These are phyloP conservation scores for Halcyon chelicuti DNA, from an alignment of 2,797 vertebrate genomes.

Conservation along the genomic window DNA sequence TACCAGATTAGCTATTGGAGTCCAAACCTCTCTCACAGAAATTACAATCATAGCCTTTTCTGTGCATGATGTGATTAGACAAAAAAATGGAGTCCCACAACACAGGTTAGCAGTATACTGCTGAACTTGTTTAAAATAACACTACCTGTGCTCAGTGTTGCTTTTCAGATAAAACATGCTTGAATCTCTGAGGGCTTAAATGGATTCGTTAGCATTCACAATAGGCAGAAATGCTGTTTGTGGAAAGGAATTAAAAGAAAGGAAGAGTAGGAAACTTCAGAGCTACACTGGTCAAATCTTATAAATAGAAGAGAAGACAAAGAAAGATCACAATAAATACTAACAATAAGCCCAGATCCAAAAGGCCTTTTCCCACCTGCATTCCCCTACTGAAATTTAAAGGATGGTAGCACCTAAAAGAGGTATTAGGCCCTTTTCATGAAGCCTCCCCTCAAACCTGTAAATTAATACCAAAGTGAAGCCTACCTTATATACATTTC, in stretches of 20 bases:
- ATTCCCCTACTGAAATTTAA: neutral
- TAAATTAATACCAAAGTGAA: neutral
- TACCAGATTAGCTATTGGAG: neutral
- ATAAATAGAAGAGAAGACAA: neutral
- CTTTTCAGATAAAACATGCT: neutral
- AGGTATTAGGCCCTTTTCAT: neutral
- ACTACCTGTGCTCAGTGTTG: neutral
- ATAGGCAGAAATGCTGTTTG: neutral
- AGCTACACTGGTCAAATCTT: neutral
- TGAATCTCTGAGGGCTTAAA: neutral
- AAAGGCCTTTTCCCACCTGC: neutral
- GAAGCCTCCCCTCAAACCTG: neutral
- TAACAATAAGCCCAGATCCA: neutral
- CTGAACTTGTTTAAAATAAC: neutral
- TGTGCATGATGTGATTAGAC: neutral
- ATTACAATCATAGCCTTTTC: neutral
- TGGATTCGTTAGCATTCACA: neutral
- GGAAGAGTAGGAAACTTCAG: neutral
- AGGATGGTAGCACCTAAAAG: neutral
- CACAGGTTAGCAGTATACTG: neutral
- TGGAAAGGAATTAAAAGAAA: neutral
- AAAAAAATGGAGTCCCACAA: neutral
- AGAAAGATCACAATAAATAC: neutral
- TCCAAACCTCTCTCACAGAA: neutral
- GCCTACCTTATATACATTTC: constrained; percentile 89